phyloP scores from a whole-genome alignment of 2,113 vertebrate genomes.

The Pseudolaguvia tuberculata region DNA sequence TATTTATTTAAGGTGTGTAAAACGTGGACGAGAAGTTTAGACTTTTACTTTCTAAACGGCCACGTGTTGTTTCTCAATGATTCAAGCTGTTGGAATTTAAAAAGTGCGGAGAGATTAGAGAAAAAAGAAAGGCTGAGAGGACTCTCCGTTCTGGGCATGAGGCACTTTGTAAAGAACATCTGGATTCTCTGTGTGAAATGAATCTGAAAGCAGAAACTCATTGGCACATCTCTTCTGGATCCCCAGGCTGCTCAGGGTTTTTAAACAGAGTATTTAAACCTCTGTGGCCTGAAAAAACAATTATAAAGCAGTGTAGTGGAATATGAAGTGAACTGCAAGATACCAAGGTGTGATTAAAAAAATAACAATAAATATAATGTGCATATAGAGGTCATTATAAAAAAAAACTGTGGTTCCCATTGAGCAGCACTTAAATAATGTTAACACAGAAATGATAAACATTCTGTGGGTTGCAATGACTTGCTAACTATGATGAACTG shows the following conservation, averaged over 20 bases:
- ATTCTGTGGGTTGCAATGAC: too few relatives aligned
- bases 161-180: conserved; percentile 64
- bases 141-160: conserved; percentile 30
- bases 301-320: neutral
- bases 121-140: conserved; percentile 41
- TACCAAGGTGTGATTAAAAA: too few relatives aligned
- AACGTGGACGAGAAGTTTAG: too few relatives aligned
- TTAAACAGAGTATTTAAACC: conserved; percentile 2
- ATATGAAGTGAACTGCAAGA: too few relatives aligned
- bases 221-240: conserved; percentile 29
- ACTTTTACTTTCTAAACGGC: conserved; percentile 52
- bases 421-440: too few relatives aligned
- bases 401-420: too few relatives aligned
- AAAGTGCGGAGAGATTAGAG: neutral
- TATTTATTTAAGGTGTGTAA: too few relatives aligned
- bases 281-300: neutral
- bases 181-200: conserved; percentile 55
- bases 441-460: too few relatives aligned
- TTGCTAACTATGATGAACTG: too few relatives aligned
- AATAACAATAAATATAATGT: too few relatives aligned
- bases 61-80: conserved; percentile 63
- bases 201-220: conserved; percentile 31
- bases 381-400: too few relatives aligned
- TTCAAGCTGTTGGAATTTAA: conserved; percentile 46
- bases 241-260: conserved; percentile 22